These are phyloP conservation scores for Upupa epops DNA, from an alignment of 2,113 vertebrate genomes.

Conservation along the genomic window DNA sequence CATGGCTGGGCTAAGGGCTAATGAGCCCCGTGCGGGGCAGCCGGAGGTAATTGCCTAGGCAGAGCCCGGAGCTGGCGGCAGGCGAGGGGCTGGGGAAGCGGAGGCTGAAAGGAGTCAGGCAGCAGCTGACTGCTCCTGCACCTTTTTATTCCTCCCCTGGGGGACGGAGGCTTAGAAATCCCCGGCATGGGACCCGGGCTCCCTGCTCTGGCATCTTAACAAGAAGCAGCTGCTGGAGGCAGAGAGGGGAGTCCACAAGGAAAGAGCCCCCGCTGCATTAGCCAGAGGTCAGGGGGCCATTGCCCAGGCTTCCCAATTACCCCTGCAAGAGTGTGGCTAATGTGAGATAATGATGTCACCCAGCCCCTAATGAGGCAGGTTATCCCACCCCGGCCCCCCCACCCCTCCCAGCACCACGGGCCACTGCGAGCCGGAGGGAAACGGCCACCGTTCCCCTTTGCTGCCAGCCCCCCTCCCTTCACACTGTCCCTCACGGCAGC, in stretches of 20 bases:
- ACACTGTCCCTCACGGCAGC: too few species aligned
- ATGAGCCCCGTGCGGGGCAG: not conserved
- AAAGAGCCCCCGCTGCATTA: conserved; percentile 39
- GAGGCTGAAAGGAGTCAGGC: conserved; percentile 16
- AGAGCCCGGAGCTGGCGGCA: not conserved
- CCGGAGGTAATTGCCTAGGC: conserved; percentile 12
- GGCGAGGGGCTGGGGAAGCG: not conserved
- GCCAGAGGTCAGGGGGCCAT: conserved; percentile 65
- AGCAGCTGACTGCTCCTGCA: conserved; percentile 19
- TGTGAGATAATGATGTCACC: conserved; percentile 74
- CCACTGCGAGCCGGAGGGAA: not conserved
- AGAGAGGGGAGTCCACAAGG: conserved; percentile 9
- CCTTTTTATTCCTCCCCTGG: conserved; percentile 22
- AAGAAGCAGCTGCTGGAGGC: conserved; percentile 58
- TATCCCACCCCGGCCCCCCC: conserved; percentile 25
- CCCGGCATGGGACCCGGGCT: conserved; percentile 7
- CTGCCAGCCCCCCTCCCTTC: not conserved
- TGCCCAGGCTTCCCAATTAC: conserved; percentile 71
- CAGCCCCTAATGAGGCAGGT: conserved; percentile 65
- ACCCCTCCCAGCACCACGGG: not conserved
- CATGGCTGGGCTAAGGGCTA: not conserved
- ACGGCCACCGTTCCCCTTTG: not conserved
- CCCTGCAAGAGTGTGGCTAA: conserved; percentile 61
- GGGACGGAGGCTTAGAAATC: not conserved
- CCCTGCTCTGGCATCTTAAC: conserved; percentile 62